Base-by-base conservation (phyloP, 1,140 invertebrate genomes). In the Matsumurasca onukii region DNA sequence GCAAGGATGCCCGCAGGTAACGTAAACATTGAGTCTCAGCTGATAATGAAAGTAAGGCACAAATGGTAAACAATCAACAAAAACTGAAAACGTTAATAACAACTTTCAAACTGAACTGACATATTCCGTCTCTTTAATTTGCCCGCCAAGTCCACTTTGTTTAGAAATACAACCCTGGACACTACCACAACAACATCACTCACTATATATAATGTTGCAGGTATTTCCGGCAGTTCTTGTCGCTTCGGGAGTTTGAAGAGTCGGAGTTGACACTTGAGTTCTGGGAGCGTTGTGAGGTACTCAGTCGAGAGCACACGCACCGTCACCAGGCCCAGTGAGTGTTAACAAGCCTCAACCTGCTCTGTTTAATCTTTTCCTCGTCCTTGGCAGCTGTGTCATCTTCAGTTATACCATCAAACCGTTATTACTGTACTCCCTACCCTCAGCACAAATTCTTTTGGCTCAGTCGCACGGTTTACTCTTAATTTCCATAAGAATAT, bases 171-270 rank as follows among this genome's bases (percentile, higher is more conserved):
- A 45, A 45, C n/a, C n/a, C n/a, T n/a, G n/a, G n/a, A n/a, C n/a
- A n/a, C n/a, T n/a, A n/a, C n/a, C n/a, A n/a, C n/a, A n/a, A n/a
- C n/a, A n/a, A n/a, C n/a, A n/a, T n/a, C n/a, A n/a, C n/a, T n/a
- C n/a, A n/a, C n/a, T n/a, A n/a, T n/a, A n/a, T n/a, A n/a, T n/a
- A n/a, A n/a, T n/a, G n/a, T n/a, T 59, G 5, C 25, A 64, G 64
- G n/a, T 59, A 66, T 45, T 70, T 70, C 45, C 49, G 52, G 29
- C 63, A 70, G 22, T 70, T 70, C 63, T 64, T 70, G 13, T 55
- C 64, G 17, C 61, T 64, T 12, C 17, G 69, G 17, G 31, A 30
- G n/a, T 29, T 70, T 2, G 69, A 70, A 31, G 69, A 70, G 22
- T 59, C 51, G 17, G 69, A 61, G 17, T 29, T 27, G 17, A 65